Percentiles rank a stretch among this genome's conserved stretches.
Evolutionary conservation across 2,797 vertebrate species (phyloP).

Genomic region (Knipowitschia caucasica): DNA sequence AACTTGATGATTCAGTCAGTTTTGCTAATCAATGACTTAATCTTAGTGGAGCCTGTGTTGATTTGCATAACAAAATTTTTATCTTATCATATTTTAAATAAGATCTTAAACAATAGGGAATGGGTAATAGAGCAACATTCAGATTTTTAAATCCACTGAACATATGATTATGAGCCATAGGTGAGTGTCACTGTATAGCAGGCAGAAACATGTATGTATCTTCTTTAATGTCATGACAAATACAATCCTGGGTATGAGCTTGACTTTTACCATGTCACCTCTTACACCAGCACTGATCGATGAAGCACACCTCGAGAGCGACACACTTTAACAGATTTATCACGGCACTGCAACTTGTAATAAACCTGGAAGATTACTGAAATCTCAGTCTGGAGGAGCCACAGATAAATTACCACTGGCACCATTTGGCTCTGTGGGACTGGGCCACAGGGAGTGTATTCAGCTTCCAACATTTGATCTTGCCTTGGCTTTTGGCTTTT

Average conservation of each 20-base stretch:
- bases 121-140: too few relatives aligned
- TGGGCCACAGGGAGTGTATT: conserved; percentile 19
- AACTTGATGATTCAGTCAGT: too few relatives aligned
- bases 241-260: background rate
- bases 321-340: conserved; percentile 9
- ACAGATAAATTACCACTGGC: conserved; percentile 57
- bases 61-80: too few relatives aligned
- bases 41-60: too few relatives aligned
- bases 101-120: too few relatives aligned
- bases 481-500: conserved; percentile 42
- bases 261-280: background rate
- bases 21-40: too few relatives aligned
- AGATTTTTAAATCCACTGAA: too few relatives aligned
- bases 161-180: too few relatives aligned
- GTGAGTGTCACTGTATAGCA: too few relatives aligned
- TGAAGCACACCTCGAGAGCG: background rate
- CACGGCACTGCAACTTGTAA: background rate
- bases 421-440: conserved; percentile 41
- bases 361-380: conserved; percentile 7
- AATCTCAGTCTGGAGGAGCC: conserved; percentile 5
- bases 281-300: background rate
- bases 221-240: too few relatives aligned
- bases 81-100: too few relatives aligned
- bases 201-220: too few relatives aligned
- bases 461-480: conserved; percentile 18